Base-by-base conservation (phyloP, 2,888 invertebrate genomes). In the Erebia ligea region DNA sequence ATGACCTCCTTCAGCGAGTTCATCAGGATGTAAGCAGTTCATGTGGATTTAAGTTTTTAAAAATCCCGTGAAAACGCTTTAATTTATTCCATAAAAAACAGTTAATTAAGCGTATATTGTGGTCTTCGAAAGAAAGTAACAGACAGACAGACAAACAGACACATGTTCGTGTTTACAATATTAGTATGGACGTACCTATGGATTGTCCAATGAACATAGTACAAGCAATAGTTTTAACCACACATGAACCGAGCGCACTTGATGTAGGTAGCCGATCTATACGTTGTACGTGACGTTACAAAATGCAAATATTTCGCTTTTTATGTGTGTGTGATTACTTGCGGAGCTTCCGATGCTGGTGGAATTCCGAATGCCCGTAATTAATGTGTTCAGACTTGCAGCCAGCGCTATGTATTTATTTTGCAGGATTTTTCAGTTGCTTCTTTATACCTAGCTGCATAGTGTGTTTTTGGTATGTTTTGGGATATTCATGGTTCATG, bases 311-410 rank as follows among this genome's bases (percentile, higher is more conserved):
- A 71, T 70, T 42, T 11, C 78, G 76, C 62, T 79, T 78, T 81
- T 82, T 85, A 82, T 84, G 86, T 71, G 85, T 83, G 86, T 83
- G 75, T 72, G 74, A 86, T 86, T 88, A 87, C 89, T 86, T 87
- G 87, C 83, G 86, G 85, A 79, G 85, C 80, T 84, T 85, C 84
- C 88, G 86, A 89, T 89, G 87, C 86, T 86, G 84, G 81, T 77
- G 81, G 88, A 89, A 89, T 88, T 86, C 86, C 85, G 88, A 90
- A 90, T 87, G 82, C 83, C 79, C 85, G 87, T 88, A 89, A 91
- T 91, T 91, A 91, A 90, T 90, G 88, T 84, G 84, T 87, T 88
- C 86, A 86, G 81, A 87, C 66, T 57, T 86, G 84, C 71, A 62
- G 67, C 69, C n/a, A n/a, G 56, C 59, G 67, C 66, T 66, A 67